phyloP scores from a whole-genome alignment of 2,797 vertebrate species.

The Falco peregrinus region DNA sequence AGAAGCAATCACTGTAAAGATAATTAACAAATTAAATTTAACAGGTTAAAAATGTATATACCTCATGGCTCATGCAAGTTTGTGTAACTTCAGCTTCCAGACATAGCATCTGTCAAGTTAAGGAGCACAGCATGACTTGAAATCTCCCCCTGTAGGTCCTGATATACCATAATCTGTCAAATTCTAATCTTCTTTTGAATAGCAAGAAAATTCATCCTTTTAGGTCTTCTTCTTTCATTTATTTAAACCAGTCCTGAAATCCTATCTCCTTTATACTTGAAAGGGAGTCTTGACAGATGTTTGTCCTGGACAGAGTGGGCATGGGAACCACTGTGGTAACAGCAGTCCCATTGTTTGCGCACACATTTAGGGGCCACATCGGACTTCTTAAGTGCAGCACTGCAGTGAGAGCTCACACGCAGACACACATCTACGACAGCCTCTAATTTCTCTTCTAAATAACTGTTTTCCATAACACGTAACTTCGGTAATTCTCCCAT shows the following conservation, averaged over 20 bases:
- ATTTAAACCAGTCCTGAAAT: conserved; percentile 13
- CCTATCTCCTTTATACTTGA: conserved; percentile 11
- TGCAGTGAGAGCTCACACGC: neutral
- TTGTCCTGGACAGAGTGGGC: neutral
- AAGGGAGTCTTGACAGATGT: neutral
- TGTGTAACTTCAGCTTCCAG: conserved; percentile 21
- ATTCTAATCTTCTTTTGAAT: conserved; percentile 57
- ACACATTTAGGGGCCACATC: neutral
- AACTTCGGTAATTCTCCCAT: neutral
- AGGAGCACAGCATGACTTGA: neutral
- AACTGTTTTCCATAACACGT: neutral
- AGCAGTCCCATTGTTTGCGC: neutral
- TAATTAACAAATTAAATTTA: conserved; percentile 13
- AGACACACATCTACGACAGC: neutral
- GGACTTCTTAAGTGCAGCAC: neutral
- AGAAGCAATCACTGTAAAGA: neutral
- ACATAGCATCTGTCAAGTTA: conserved; percentile 9
- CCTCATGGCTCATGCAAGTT: neutral
- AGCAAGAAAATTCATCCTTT: conserved; percentile 39
- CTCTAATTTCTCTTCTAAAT: neutral
- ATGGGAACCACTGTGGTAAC: neutral
- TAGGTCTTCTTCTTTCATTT: conserved; percentile 26
- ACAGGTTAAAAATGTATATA: neutral
- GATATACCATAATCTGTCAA: conserved; percentile 14
- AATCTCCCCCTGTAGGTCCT: conserved; percentile 5